phyloP scores from a whole-genome alignment of 2,888 invertebrate species.

The Eustalomyia histrio region DNA sequence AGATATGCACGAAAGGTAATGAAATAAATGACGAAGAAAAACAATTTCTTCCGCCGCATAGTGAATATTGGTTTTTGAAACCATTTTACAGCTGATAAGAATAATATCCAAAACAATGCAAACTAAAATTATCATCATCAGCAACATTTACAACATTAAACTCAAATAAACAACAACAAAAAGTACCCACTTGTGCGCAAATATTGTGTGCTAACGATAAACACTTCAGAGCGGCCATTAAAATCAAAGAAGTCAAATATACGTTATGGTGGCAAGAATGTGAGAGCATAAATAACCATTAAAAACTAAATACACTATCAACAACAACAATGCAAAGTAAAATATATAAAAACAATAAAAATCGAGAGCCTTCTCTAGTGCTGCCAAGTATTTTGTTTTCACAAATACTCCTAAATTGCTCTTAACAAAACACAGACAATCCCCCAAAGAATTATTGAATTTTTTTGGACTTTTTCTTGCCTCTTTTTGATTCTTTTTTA shows the following conservation, averaged over 20 bases:
- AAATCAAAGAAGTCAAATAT: slow-evolving; percentile 72
- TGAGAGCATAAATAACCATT: slow-evolving; percentile 61
- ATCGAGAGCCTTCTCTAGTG: not conserved
- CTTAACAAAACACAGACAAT: no score
- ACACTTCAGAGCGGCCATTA: slow-evolving; percentile 80
- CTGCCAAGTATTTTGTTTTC: no score
- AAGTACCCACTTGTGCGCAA: slow-evolving; percentile 70
- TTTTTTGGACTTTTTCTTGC: no score
- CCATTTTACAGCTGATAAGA: slow-evolving; percentile 41
- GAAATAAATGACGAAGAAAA: slow-evolving; percentile 44
- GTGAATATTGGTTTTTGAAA: not conserved
- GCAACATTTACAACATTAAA: slow-evolving; percentile 21
- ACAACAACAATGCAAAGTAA: slow-evolving; percentile 38
- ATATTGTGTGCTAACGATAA: slow-evolving; percentile 78
- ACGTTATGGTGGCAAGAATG: slow-evolving; percentile 59
- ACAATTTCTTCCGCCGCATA: slow-evolving; percentile 47
- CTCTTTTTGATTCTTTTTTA: no score
- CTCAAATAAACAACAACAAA: slow-evolving; percentile 32
- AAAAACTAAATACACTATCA: not conserved
- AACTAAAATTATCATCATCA: slow-evolving; percentile 3
- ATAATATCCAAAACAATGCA: slow-evolving; percentile 15
- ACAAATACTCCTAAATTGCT: no score
- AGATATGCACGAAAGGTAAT: not conserved
- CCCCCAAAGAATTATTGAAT: no score
- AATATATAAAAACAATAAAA: slow-evolving; percentile 11